Evolutionary conservation across 1,140 invertebrate species (phyloP).

Genomic region (Aleiodes sp.): DNA sequence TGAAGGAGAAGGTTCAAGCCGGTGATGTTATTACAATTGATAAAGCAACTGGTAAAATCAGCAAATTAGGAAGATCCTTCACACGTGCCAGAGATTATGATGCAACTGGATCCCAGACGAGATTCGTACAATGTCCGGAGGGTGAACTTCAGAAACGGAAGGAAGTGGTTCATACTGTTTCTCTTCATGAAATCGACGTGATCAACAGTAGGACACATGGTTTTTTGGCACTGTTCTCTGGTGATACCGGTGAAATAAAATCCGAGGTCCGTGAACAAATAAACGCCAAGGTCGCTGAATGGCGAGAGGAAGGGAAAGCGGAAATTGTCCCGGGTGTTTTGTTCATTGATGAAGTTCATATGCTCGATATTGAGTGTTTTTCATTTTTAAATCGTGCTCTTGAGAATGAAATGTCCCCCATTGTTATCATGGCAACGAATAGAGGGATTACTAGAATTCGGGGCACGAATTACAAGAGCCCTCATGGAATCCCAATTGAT

Average conservation of each 20-base stretch:
- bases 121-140: constrained; percentile 98
- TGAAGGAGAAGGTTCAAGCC: constrained; percentile 96
- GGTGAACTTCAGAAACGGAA: constrained; percentile 99
- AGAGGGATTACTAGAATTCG: constrained; percentile 93
- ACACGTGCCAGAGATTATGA: constrained; percentile 97
- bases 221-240: constrained; percentile 96
- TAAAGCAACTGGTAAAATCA: constrained; percentile 97
- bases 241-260: constrained; percentile 99
- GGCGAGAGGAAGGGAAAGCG: constrained; percentile 99
- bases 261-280: constrained; percentile 98
- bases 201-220: constrained; percentile 98
- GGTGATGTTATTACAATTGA: constrained; percentile 98
- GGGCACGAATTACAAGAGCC: constrained; percentile 92
- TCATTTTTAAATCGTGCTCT: constrained; percentile 96
- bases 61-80: constrained; percentile 93
- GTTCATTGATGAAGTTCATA: constrained; percentile 94
- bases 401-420: constrained; percentile 96
- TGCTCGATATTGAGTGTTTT: constrained; percentile 99
- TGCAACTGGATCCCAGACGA: constrained; percentile 91
- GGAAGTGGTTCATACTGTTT: constrained; percentile 98
- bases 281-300: constrained; percentile 96
- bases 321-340: constrained; percentile 97
- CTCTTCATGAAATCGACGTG: constrained; percentile 98
- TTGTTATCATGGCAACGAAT: constrained; percentile 99
- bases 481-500: constrained; percentile 97